A percentile compares a stretch with the other conserved stretches of the same genome.
Evolutionary conservation across 2,113 vertebrate species (phyloP).

Genomic region (Regulus satrapa): DNA sequence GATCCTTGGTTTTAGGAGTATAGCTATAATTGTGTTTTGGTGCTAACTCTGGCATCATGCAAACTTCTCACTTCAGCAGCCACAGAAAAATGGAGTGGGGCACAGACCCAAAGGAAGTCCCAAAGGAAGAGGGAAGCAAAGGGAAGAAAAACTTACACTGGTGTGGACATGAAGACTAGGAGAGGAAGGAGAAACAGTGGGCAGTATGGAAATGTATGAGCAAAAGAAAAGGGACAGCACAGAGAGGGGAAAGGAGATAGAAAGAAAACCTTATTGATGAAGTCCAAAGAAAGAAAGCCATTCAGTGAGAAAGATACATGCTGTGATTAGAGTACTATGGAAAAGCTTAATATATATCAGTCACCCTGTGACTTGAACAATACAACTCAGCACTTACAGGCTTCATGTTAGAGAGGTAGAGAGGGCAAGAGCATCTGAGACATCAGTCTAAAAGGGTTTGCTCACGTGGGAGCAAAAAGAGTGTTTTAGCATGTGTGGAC

Average conservation of each 20-base stretch:
- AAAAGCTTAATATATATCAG: not conserved
- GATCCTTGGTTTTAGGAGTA: rapidly evolving
- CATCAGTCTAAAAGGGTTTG: not conserved
- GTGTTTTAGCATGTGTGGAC: not conserved
- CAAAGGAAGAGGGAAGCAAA: not conserved
- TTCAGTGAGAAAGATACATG: not conserved
- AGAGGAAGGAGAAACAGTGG: not conserved
- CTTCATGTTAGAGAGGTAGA: not conserved
- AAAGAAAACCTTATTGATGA: not conserved
- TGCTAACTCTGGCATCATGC: not conserved
- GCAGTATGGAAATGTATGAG: not conserved
- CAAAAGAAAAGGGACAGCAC: not conserved
- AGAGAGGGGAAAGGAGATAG: not conserved
- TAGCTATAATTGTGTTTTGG: not conserved
- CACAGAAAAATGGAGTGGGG: not conserved
- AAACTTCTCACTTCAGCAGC: not conserved
- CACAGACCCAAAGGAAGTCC: not conserved
- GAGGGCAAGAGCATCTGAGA: not conserved
- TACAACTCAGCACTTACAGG: not conserved
- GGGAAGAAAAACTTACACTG: not conserved
- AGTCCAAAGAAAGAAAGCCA: not conserved
- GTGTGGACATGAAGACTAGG: not conserved
- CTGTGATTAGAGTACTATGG: not conserved
- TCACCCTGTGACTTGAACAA: not conserved
- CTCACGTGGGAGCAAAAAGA: not conserved